Evolutionary conservation across 2,888 invertebrate genomes (phyloP), one percentile per base, ranked within the genome.

Genomic region (Anoncus sp.): DNA sequence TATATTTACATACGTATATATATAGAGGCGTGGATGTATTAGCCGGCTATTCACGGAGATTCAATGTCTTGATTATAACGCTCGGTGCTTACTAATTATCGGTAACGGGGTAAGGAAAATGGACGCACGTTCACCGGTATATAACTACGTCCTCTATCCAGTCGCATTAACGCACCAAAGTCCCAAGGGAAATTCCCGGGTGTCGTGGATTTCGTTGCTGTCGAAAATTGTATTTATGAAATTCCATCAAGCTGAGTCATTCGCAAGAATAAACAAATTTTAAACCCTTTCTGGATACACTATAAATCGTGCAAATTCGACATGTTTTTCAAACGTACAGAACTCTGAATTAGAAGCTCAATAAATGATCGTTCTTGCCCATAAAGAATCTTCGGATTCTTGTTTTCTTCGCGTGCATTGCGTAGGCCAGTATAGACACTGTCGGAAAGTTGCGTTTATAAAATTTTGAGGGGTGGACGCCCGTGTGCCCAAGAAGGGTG

Each of bases 11-110:
- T 24, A 51, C 27, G 22, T 27, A 18, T 60, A 7, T 47, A 51
- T 16, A 69, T 31, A 60, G 53, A 70, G 62, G 69, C 60, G 55
- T 66, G 45, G 47, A 65, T 73, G 73, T 70, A 77, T 77, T 69
- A 77, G 66, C 74, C 60, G 43, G 73, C 77, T 77, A 77, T 79
- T 79, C 77, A 74, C 65, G 70, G 60, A 51, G 75, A 75, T 72
- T 75, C 70, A 77, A 77, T 77, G 73, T 74, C 77, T 74, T 74
- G 65, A 74, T 74, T 77, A 77, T 74, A 77, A 74, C 77, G 65
- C 70, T 47, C 70, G 69, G 74, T 74, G 74, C 74, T 74, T 74
- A 60, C 70, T 77, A 74, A 74, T 77, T 77, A 74, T 74, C 77
- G 69, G 69, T 31, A 69, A 77, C 69, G 63, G 57, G 55, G 35